phyloP scores from a whole-genome alignment of 2,797 vertebrate genomes.

The Bradypodion pumilum region DNA sequence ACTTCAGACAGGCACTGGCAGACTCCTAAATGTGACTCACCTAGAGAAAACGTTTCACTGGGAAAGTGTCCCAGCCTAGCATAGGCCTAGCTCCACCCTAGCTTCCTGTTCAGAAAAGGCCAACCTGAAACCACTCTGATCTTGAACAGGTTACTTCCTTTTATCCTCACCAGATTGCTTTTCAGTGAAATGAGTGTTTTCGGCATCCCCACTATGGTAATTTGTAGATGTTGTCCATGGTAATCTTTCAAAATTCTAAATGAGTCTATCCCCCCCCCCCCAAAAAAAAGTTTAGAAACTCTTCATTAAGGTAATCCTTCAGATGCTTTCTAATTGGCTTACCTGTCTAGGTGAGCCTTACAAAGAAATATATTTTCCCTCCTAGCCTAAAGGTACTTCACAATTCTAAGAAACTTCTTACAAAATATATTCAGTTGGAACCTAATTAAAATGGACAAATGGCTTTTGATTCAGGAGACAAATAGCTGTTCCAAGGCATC shows the following conservation, averaged over 20 bases:
- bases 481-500: constrained; percentile 9
- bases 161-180: background rate
- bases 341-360: background rate
- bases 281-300: background rate
- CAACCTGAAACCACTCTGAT: too few species aligned
- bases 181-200: background rate
- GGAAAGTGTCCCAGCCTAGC: too few species aligned
- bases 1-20: too few species aligned
- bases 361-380: accelerated
- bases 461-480: constrained; percentile 29
- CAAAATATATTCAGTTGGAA: background rate
- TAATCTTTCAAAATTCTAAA: background rate
- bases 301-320: background rate
- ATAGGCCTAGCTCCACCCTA: too few species aligned
- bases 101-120: too few species aligned
- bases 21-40: too few species aligned
- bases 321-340: background rate
- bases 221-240: background rate
- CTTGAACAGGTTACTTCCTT: background rate
- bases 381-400: background rate
- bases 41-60: too few species aligned
- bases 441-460: constrained; percentile 2
- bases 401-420: background rate
- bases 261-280: background rate
- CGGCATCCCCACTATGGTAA: background rate